Evolutionary conservation across 2,888 invertebrate species (phyloP).

Genomic region (Troides oblongomaculatus): DNA sequence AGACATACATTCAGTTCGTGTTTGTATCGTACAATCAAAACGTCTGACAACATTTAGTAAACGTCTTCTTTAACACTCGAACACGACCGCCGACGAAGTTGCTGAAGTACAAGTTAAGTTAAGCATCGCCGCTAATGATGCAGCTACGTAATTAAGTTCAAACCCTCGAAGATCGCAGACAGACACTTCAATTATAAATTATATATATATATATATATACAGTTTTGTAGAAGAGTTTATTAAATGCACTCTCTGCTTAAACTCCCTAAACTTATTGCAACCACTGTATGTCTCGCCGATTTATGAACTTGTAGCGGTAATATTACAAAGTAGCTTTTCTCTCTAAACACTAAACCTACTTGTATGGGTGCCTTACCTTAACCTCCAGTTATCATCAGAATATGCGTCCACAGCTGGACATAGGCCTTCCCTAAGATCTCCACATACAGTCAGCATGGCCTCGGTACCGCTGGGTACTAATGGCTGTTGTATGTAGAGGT

Average conservation of each 20-base stretch:
- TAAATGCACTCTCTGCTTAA: too few species aligned
- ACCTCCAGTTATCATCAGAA: too few species aligned
- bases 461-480: too few species aligned
- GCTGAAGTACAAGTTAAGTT: constrained; percentile 6
- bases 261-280: too few species aligned
- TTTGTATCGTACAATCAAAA: neutral
- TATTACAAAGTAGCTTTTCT: too few species aligned
- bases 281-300: neutral
- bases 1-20: too few species aligned
- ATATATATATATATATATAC: constrained; percentile 19
- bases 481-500: too few species aligned
- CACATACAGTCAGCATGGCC: too few species aligned
- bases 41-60: neutral
- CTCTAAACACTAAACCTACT: too few species aligned
- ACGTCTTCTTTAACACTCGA: constrained; percentile 14
- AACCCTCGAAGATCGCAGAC: constrained; percentile 28
- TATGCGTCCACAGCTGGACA: too few species aligned
- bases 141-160: constrained; percentile 24
- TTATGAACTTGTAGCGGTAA: neutral
- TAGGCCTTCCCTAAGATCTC: too few species aligned
- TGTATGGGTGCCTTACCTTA: too few species aligned
- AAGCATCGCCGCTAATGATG: constrained; percentile 21
- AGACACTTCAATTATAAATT: constrained; percentile 26
- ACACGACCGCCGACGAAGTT: constrained; percentile 14
- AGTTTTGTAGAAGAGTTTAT: constrained; percentile 9